Evolutionary conservation across 1,140 invertebrate species (phyloP), one percentile per base, ranked within the genome.

Genomic region (Anoplolepis gracilipes): DNA sequence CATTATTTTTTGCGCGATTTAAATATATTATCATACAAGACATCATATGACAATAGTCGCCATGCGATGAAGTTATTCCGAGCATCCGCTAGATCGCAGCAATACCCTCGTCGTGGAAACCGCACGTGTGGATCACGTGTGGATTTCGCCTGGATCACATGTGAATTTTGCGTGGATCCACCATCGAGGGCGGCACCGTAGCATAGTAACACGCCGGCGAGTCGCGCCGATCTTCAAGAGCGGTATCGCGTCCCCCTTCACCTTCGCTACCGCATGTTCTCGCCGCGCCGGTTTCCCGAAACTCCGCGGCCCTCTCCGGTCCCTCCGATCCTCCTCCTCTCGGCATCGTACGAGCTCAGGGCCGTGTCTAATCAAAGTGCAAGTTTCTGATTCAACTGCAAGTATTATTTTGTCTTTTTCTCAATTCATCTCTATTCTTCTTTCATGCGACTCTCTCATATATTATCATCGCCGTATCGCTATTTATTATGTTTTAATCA

Each of bases 301-400:
- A 90, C 86, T 89, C 77, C 84, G 73, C 86, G 57, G 75, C 84
- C 75, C 86, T 87, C 90, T 87, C 87, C 61, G 75, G 25, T 82
- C 81, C 46, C 87, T 82, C 87, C 84, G 76, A 62, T 87, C 77
- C 81, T 90, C 88, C 90, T 73, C 67, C 59, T 86, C 72, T 82
- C 73, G 75, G 91, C 91, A 94, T 94, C 93, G 91, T 94, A 94
- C 90, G 93, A 94, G 91, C 90, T 49, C 93, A 94, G 93, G 93
- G 88, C 92, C 93, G 93, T 91, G 92, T 85, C 69, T 70, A 89
- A 36, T 57, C 30, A 57, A 53, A n/a, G 36, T 28, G 28, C 36
- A 30, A 25, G 19, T 57, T 30, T 72, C 16, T 65, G 11, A 30
- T n/a, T 28, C 4, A 19, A 13, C 1, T 25, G 30, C 25, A 28